Base-by-base conservation (phyloP, 2,113 vertebrate species). In the Neolamprologus falcicula region DNA sequence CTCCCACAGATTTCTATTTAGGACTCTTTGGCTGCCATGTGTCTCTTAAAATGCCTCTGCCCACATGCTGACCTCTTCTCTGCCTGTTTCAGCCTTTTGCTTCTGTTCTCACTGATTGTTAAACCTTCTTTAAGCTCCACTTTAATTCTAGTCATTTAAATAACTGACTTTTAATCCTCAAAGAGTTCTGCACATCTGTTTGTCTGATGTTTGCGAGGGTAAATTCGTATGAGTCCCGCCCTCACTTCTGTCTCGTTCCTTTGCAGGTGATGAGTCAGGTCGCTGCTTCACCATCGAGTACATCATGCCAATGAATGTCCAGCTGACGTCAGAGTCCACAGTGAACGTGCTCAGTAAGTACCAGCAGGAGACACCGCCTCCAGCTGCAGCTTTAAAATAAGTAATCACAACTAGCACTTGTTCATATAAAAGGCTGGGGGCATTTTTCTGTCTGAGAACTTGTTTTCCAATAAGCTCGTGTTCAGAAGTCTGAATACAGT, bases 251-350 rank as follows among this genome's bases (percentile, higher is more conserved):
- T 14, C 17, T 83, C 11, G 37, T 19, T 71, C 6, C 16, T 88
- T 83, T 88, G 17, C 90, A 98, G 98, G 98, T 33, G 97, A 98
- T 2, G 98, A 98, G 90, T 96, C 93, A 0, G 98, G 98, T 3
- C 97, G 96, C 76, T 99, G 98, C 89, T 98, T 98, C 91, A 98
- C 98, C 57, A 98, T 98, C 2, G 97, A 98, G 17, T 98, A 98
- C 1, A 96, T 98, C 89, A 98, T 98, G 98, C 98, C 98, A 40
- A 97, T 97, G 97, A 98, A 97, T 24, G 91, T 97, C 89, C 97
- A 98, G 94, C 82, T 98, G 95, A 98, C 97, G 0, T 98, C 98
- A 0, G 98, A 98, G 92, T 98, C 98, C 89, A 99, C 97, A 0
- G 95, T 98, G 88, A 99, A 97, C 0, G 95, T 98, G 63, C 96